Percentiles rank a stretch among this genome's conserved stretches.
Evolutionary conservation across 1,140 invertebrate genomes (phyloP).

Genomic region (Diuraphis noxia): DNA sequence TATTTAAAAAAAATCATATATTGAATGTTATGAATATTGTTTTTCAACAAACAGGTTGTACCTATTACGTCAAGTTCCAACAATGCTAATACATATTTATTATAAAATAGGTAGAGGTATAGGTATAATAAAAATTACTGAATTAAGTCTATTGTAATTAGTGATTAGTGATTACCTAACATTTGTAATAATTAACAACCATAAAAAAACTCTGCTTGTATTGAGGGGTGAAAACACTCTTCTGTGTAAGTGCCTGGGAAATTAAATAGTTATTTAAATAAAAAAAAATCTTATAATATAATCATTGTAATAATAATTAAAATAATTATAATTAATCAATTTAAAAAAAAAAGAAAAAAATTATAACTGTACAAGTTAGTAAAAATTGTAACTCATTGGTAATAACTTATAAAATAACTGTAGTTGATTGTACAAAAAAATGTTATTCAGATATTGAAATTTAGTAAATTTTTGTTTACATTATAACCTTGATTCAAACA

Average conservation of each 20-base stretch:
- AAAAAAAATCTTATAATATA: too few species aligned
- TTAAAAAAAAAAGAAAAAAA: neutral
- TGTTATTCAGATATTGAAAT: neutral
- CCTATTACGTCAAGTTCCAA: too few species aligned
- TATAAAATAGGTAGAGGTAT: neutral
- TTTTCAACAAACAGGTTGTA: too few species aligned
- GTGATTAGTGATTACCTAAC: neutral
- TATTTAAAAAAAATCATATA: neutral
- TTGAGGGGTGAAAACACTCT: neutral
- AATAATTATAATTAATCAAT: too few species aligned
- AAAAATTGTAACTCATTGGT: neutral
- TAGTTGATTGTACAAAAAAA: neutral
- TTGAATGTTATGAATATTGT: too few species aligned
- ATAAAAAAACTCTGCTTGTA: neutral
- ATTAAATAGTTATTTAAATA: neutral
- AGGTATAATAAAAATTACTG: neutral
- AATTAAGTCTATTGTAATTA: neutral
- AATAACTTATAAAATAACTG: neutral
- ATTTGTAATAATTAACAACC: neutral
- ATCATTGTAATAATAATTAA: too few species aligned
- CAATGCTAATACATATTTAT: neutral
- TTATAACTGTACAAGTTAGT: neutral
- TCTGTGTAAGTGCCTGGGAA: neutral
- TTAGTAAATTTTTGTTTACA: neutral
- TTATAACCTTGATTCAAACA: too few species aligned